These are phyloP conservation scores for Elephas maximus DNA, from an alignment of 2,113 vertebrate species.

Conservation along the genomic window DNA sequence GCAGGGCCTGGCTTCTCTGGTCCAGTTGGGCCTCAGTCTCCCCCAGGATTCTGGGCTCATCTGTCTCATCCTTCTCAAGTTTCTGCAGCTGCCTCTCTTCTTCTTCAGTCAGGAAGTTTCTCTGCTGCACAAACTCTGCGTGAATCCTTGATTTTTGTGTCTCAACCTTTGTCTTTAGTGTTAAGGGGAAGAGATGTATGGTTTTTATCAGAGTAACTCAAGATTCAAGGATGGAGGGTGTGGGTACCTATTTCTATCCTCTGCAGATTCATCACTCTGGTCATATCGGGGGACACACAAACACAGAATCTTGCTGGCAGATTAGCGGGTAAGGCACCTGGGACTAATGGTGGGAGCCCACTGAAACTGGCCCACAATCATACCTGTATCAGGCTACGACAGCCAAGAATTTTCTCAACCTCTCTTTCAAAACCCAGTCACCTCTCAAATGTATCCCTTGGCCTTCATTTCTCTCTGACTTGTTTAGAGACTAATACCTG, in stretches of 20 bases:
- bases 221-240: not conserved
- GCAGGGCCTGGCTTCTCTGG: slow-evolving; percentile 68
- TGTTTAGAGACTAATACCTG: not conserved
- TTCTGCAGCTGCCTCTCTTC: slow-evolving; percentile 71
- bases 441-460: not conserved
- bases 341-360: not conserved
- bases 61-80: slow-evolving; percentile 66
- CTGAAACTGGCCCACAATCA: not conserved
- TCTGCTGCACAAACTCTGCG: slow-evolving; percentile 68
- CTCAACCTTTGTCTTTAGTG: slow-evolving; percentile 64
- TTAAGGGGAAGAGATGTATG: slow-evolving; percentile 30
- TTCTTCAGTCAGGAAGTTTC: slow-evolving; percentile 65
- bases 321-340: not conserved
- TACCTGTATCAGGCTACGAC: not conserved
- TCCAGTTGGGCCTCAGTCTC: slow-evolving; percentile 51
- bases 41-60: slow-evolving; percentile 70
- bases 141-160: slow-evolving; percentile 68
- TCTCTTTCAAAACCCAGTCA: slow-evolving; percentile 19
- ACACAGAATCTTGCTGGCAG: not conserved
- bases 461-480: not conserved
- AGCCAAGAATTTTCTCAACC: not conserved
- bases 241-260: not conserved
- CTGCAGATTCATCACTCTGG: not conserved
- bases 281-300: not conserved
- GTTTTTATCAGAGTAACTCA: slow-evolving; percentile 7